A percentile compares a stretch with the other conserved stretches of the same genome.
Conservation (phyloP, 2,888 invertebrate genomes). For the Rhamphomyia laevipes region DNA sequence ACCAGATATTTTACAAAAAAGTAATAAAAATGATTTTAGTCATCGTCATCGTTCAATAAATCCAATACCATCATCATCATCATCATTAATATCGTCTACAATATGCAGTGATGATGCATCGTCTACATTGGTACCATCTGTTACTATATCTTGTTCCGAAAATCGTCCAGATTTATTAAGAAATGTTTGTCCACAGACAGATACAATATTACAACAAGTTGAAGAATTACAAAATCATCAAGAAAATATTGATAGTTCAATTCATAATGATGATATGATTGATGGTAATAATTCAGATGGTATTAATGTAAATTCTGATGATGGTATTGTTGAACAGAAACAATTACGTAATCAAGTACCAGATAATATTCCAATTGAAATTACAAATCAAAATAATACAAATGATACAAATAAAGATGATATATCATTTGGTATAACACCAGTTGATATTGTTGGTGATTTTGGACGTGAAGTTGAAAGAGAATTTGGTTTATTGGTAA, state of each 20-base stretch:
- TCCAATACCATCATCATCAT: not conserved
- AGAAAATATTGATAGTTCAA: not conserved
- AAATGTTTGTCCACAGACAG: slow-evolving; percentile 23
- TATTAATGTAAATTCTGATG: slow-evolving; percentile 4
- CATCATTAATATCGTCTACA: not conserved
- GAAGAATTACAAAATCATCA: slow-evolving; percentile 8
- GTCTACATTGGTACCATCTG: slow-evolving; percentile 6
- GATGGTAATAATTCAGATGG: not conserved
- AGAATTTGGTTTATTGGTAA: slow-evolving; percentile 31
- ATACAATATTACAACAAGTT: slow-evolving; percentile 8
- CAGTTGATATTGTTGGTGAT: slow-evolving; percentile 33
- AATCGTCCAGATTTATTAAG: slow-evolving; percentile 28
- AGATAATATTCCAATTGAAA: slow-evolving; percentile 10
- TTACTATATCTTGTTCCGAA: slow-evolving; percentile 15
- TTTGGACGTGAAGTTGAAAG: slow-evolving; percentile 32
- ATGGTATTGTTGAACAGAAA: slow-evolving; percentile 6
- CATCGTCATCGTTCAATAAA: slow-evolving; percentile 1
- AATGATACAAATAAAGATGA: slow-evolving; percentile 18
- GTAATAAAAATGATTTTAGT: slow-evolving; percentile 15
- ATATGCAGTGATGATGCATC: not conserved
- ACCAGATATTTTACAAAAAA: slow-evolving; percentile 30
- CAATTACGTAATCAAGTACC: slow-evolving; percentile 6
- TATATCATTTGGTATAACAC: slow-evolving; percentile 23
- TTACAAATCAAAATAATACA: slow-evolving; percentile 7
- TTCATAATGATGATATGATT: not conserved